Evolutionary conservation across 2,888 invertebrate species (phyloP).

Genomic region (Callimorpha dominula): DNA sequence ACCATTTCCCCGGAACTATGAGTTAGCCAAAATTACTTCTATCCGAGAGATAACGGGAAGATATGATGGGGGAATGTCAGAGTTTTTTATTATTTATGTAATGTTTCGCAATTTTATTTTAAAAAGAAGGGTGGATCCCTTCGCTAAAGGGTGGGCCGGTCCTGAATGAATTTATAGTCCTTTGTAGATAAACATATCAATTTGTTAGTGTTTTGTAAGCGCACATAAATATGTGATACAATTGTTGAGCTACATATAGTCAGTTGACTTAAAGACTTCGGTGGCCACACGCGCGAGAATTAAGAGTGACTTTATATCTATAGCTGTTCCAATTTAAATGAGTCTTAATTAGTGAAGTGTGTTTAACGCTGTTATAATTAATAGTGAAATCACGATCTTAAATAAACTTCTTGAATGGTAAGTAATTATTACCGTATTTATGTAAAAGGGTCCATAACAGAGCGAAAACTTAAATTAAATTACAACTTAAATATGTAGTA

Average conservation of each 20-base stretch:
- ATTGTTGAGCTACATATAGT: slow-evolving; percentile 69
- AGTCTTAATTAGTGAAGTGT: slow-evolving; percentile 49
- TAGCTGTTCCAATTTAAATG: slow-evolving; percentile 43
- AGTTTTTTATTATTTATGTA: slow-evolving; percentile 83
- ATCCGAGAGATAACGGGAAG: slow-evolving; percentile 60
- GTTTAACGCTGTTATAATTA: slow-evolving; percentile 20
- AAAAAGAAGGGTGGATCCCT: slow-evolving; percentile 84
- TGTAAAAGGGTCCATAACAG: neutral
- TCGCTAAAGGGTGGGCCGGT: slow-evolving; percentile 82
- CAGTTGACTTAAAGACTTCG: slow-evolving; percentile 77
- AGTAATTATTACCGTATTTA: neutral
- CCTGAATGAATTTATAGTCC: slow-evolving; percentile 83
- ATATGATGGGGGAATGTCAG: slow-evolving; percentile 59
- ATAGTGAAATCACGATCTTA: slow-evolving; percentile 31
- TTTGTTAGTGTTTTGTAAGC: slow-evolving; percentile 85
- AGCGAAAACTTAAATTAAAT: too few species aligned
- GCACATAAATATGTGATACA: slow-evolving; percentile 78
- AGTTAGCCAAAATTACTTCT: slow-evolving; percentile 78
- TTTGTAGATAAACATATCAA: slow-evolving; percentile 87
- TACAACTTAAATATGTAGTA: too few species aligned
- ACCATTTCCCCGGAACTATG: slow-evolving; percentile 83
- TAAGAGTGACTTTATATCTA: slow-evolving; percentile 64
- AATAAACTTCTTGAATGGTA: slow-evolving; percentile 20
- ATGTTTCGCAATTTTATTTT: slow-evolving; percentile 84
- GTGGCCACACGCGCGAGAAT: slow-evolving; percentile 67